Conservation (phyloP, 2,797 vertebrate species). For the Tenualosa ilisha region DNA sequence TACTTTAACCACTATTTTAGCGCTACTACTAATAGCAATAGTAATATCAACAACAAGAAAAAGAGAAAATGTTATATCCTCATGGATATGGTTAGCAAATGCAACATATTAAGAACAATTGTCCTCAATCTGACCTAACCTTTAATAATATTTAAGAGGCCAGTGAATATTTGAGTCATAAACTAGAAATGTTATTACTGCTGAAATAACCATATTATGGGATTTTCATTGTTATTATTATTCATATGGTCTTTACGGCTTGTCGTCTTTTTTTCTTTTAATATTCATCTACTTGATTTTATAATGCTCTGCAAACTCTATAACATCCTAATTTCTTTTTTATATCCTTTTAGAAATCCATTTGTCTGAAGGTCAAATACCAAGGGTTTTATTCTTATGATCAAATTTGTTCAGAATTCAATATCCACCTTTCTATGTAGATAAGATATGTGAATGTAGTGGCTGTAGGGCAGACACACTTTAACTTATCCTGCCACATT, state of each 20-base stretch:
- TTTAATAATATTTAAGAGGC: not conserved
- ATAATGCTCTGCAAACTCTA: constrained; percentile 7
- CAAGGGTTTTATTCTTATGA: not conserved
- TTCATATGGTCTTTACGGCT: not conserved
- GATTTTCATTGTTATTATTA: constrained; percentile 19
- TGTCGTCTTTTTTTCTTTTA: not conserved
- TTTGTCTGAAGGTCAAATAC: constrained; percentile 10
- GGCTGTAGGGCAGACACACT: not conserved
- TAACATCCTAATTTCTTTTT: constrained; percentile 5
- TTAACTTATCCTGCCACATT: not conserved
- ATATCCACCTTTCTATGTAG: not conserved
- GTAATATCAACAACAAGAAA: not conserved
- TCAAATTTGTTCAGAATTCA: not conserved
- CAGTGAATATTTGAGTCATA: constrained; percentile 5
- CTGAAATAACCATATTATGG: constrained; percentile 17
- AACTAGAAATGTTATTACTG: not conserved
- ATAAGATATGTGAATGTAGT: not conserved
- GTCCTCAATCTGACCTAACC: not conserved
- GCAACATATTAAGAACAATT: not conserved
- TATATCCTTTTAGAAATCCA: not conserved
- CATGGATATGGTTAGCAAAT: not conserved
- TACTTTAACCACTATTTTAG: not conserved
- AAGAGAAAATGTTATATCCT: not conserved
- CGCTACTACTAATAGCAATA: not conserved
- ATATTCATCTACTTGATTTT: not conserved